Percentiles rank a stretch among this genome's conserved stretches.
Evolutionary conservation across 2,888 invertebrate genomes (phyloP).

Genomic region (Cheilosia vernalis): DNA sequence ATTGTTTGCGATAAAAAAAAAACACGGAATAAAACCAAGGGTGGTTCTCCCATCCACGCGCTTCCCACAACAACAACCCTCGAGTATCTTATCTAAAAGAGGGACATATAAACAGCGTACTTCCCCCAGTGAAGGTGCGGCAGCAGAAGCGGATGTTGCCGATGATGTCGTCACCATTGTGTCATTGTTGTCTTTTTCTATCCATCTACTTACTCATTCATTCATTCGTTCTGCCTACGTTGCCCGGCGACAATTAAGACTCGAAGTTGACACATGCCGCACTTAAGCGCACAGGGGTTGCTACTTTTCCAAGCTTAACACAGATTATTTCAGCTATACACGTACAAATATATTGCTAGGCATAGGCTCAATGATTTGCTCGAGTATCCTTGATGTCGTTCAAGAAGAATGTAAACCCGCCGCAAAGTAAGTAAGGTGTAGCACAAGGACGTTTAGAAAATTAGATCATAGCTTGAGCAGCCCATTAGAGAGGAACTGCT

Average conservation of each 20-base stretch:
- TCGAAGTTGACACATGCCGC: conserved; percentile 21
- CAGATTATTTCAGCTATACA: conserved; percentile 15
- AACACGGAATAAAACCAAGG: conserved; percentile 8
- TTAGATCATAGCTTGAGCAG: conserved; percentile 10
- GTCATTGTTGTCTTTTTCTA: conserved; percentile 14
- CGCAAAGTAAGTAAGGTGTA: not conserved
- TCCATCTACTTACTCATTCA: conserved; percentile 6
- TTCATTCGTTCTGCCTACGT: not conserved
- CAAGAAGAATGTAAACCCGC: not conserved
- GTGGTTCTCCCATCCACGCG: conserved; percentile 17
- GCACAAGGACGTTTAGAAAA: conserved; percentile 16
- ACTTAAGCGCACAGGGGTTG: conserved; percentile 3
- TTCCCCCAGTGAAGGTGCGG: conserved; percentile 3
- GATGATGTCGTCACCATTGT: conserved; percentile 25
- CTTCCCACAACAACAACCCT: conserved; percentile 18
- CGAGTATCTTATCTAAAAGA: conserved; percentile 4
- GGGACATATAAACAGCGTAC: conserved; percentile 1
- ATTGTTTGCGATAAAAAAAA: conserved; percentile 27
- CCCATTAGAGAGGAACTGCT: not conserved
- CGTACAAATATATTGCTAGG: not conserved
- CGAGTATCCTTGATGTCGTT: not conserved
- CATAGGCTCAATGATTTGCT: not conserved
- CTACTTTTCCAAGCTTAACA: conserved; percentile 8
- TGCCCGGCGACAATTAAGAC: conserved; percentile 15
- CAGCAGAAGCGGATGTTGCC: conserved; percentile 20